Conservation (phyloP, 2,797 vertebrate genomes). For the Muscicapa striata region DNA sequence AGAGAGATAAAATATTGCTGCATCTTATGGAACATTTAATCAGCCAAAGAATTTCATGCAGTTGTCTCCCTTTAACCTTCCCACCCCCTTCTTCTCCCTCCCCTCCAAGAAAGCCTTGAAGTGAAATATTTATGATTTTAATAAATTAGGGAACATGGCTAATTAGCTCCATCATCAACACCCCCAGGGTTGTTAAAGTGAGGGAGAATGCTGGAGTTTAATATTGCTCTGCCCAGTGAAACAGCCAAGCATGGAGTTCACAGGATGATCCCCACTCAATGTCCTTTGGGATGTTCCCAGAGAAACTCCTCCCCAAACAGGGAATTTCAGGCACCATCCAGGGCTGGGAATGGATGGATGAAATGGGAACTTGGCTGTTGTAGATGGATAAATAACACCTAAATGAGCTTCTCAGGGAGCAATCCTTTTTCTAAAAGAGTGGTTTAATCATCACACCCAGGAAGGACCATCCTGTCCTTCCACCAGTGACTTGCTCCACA, state of each 20-base stretch:
- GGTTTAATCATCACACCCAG: neutral
- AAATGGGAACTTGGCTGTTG: neutral
- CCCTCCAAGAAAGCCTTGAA: neutral
- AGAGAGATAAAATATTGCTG: constrained; percentile 51
- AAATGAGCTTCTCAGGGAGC: neutral
- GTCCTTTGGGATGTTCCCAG: neutral
- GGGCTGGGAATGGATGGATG: neutral
- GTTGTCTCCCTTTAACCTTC: constrained; percentile 48
- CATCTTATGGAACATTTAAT: constrained; percentile 52
- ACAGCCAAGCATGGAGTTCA: neutral
- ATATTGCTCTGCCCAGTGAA: neutral
- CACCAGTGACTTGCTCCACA: neutral
- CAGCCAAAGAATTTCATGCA: constrained; percentile 62
- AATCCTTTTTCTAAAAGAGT: neutral
- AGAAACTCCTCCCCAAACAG: neutral
- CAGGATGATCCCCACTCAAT: neutral
- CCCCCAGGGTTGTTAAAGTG: constrained; percentile 44
- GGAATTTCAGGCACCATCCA: neutral
- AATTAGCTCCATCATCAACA: constrained; percentile 69
- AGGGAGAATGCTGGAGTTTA: neutral
- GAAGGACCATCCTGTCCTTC: neutral
- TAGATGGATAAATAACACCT: neutral
- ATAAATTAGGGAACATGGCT: constrained; percentile 69
- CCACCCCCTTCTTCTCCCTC: neutral
- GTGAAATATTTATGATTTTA: constrained; percentile 78